Base-by-base conservation (phyloP, 2,113 vertebrate species). In the Pseudolaguvia tuberculata region DNA sequence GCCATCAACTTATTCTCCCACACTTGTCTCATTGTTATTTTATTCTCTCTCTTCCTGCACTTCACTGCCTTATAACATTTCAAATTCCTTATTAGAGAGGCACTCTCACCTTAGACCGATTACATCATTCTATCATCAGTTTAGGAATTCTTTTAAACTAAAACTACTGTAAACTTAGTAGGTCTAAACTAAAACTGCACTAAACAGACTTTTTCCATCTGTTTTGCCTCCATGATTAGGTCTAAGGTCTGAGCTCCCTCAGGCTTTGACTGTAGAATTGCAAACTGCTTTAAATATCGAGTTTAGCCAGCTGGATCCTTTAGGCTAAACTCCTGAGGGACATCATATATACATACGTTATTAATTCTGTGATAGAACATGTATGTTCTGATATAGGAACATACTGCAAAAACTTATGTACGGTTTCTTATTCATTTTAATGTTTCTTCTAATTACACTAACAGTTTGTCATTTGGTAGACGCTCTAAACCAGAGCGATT, bases 301-400 rank as follows among this genome's bases (percentile, higher is more conserved):
- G n/a, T 74, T 73, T 53, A 75, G 73, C 29, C 72, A 75, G 13
- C 57, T 81, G 70, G 69, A 53, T 23, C 63, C 29, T 57, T 75
- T 75, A 27, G 56, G 53, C 29, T 55, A 56, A 68, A 47, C 39
- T 48, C 55, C 29, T 42, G 67, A 57, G 52, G 4, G 51, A 79
- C 70, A 77, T 76, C 15, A 42, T 39, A 52, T 70, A 39, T 27
- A 1, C 1, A 55, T 59, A 31, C 35, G 50, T 66, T 67, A 27
- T 51, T 70, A 51, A 35, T 67, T 65, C 70, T 56, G 20, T 48
- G 35, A 51, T 39, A 67, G 62, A 70, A 77, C 25, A n/a, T 61
- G 12, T 4, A 21, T 50, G 47, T 48, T 35, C 11, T 20, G 21
- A 18, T 21, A 2, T 6, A 47, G 21, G 25, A 9, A 39, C 35